Conservation (phyloP, 2,113 vertebrate genomes). For the Cynoglossus semilaevis region DNA sequence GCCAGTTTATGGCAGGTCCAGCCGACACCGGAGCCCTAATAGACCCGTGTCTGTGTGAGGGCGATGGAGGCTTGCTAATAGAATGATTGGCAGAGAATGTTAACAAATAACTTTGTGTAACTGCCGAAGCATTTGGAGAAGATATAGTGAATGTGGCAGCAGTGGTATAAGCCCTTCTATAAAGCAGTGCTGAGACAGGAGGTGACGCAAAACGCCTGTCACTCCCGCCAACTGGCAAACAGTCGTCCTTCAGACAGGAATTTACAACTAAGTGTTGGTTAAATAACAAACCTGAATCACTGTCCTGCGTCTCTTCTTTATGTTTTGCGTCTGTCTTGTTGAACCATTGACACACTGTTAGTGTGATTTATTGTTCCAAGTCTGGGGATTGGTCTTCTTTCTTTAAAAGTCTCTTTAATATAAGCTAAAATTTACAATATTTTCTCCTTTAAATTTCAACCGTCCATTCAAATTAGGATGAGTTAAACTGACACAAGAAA, state of each 20-base stretch:
- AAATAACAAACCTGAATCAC: slow-evolving; percentile 26
- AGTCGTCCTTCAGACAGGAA: slow-evolving; percentile 17
- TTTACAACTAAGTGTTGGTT: slow-evolving; percentile 31
- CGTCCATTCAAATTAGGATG: not conserved
- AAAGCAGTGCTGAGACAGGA: slow-evolving; percentile 25
- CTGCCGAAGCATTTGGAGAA: slow-evolving; percentile 48
- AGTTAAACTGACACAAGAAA: not conserved
- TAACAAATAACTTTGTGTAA: slow-evolving; percentile 20
- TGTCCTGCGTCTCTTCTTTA: slow-evolving; percentile 13
- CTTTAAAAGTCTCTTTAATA: no score
- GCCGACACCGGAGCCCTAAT: slow-evolving; percentile 32
- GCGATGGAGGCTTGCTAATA: slow-evolving; percentile 6
- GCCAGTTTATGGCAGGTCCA: slow-evolving; percentile 29
- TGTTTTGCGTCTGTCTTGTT: no score
- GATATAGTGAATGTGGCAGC: slow-evolving; percentile 49
- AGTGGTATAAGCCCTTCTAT: slow-evolving; percentile 30
- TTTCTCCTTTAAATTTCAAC: no score
- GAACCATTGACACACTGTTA: not conserved
- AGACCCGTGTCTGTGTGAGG: not conserved
- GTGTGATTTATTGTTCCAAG: no score
- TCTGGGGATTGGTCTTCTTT: no score
- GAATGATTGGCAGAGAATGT: slow-evolving; percentile 3
- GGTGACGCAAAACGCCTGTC: slow-evolving; percentile 48
- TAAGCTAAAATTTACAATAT: no score
- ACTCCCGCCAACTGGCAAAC: slow-evolving; percentile 40